Conservation (phyloP, 2,888 invertebrate genomes). For the Marasmarcha lunaedactyla region DNA sequence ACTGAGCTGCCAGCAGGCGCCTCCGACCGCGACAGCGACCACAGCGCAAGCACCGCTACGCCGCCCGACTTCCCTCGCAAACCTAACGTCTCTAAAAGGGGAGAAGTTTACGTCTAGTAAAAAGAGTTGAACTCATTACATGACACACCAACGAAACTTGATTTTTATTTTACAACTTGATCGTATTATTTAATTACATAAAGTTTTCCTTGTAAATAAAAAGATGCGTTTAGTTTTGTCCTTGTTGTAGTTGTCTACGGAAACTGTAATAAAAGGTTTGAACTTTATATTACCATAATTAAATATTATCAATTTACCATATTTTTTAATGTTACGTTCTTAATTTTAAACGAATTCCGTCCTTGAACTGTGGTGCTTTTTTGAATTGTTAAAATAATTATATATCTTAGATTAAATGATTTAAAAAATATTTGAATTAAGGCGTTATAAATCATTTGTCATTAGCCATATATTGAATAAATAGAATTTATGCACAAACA, state of each 20-base stretch:
- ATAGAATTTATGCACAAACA: constrained; percentile 43
- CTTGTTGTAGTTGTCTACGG: too few species aligned
- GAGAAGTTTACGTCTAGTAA: constrained; percentile 52
- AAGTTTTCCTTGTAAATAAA: too few species aligned
- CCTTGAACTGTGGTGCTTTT: neutral
- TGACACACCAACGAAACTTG: neutral
- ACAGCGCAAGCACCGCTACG: constrained; percentile 28
- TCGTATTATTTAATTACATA: too few species aligned
- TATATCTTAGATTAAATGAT: neutral
- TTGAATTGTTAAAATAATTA: neutral
- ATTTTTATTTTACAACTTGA: neutral
- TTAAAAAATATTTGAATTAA: neutral
- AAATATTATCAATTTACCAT: too few species aligned
- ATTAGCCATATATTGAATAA: constrained; percentile 7
- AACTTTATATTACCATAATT: too few species aligned
- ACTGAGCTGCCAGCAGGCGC: constrained; percentile 26
- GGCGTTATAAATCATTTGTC: neutral
- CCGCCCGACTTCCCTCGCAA: constrained; percentile 36
- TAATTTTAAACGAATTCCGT: neutral
- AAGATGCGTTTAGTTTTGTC: too few species aligned
- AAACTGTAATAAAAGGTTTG: too few species aligned
- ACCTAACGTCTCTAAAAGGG: constrained; percentile 44
- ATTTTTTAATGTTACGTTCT: neutral
- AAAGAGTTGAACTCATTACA: too few species aligned
- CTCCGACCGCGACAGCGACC: constrained; percentile 43